These are phyloP conservation scores for Antrozous pallidus DNA, from an alignment of 2,797 vertebrate genomes.

Conservation along the genomic window DNA sequence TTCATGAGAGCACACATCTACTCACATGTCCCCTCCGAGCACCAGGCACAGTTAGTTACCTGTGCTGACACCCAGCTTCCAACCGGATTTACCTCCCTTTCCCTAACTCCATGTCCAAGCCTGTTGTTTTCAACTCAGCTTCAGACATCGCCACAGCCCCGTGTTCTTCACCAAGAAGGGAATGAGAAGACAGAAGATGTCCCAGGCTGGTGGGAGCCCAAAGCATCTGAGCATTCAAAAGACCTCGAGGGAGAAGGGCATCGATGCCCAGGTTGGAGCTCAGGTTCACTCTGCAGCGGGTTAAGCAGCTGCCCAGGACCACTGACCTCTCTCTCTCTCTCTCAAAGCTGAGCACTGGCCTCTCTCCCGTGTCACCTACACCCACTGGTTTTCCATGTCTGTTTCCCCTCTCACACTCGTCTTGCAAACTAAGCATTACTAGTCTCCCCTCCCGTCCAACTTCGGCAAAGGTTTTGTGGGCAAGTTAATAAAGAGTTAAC, in stretches of 20 bases:
- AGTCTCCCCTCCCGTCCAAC: background rate
- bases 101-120: background rate
- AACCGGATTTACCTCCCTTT: background rate
- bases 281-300: accelerated
- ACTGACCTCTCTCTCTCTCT: no score
- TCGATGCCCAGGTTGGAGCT: accelerated
- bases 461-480: background rate
- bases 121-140: background rate
- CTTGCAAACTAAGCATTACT: background rate
- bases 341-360: background rate
- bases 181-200: background rate
- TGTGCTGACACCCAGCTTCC: background rate
- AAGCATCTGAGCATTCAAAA: background rate
- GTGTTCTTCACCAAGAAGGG: background rate
- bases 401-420: background rate
- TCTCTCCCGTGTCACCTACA: accelerated
- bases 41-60: background rate
- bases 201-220: background rate
- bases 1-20: accelerated
- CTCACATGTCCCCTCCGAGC: accelerated
- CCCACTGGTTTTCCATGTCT: background rate
- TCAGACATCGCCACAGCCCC: background rate
- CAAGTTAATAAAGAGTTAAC: slow-evolving; percentile 18
- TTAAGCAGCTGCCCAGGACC: background rate
- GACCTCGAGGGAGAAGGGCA: background rate